Evolutionary conservation across 2,113 vertebrate genomes (phyloP), one percentile per base, ranked within the genome.

Genomic region (Pimephales promelas): DNA sequence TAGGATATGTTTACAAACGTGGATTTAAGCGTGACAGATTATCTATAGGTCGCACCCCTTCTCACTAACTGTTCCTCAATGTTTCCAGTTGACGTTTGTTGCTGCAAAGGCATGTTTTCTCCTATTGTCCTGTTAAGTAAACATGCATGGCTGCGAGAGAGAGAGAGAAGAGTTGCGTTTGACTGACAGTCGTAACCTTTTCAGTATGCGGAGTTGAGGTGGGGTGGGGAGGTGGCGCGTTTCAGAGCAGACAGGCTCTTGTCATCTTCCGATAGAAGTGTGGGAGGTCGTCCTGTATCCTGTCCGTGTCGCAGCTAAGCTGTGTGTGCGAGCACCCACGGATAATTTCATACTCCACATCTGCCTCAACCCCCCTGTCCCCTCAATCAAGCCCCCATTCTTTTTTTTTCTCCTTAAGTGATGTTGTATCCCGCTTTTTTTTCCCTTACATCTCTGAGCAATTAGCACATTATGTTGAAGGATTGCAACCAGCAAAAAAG

Each of bases 171-270:
- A 74, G 31, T 80, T 88, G 82, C 80, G 87, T 87, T 81, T 93
- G 93, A 93, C 84, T 93, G 93, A 92, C 94, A 94, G 93, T 88
- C 88, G 81, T 93, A 92, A 94, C 94, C 93, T 94, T 94, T 94
- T 94, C 91, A 94, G 91, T 93, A 94, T 94, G 92, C 93, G 88
- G 88, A 92, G 91, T 92, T 54, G 79, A 70, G 79, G 77, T 45
- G 57, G 77, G 91, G 93, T 90, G 92, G 92, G 90, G 90, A 86
- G 88, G 92, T 91, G 90, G 89, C 85, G 89, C 91, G 90, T 93
- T 92, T 92, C 90, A 88, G 91, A 81, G 91, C 92, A 92, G 91
- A 94, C 90, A 85, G 90, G 87, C 90, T 82, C 92, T 91, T 94
- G 94, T 94, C 94, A 93, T 92, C 91, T 91, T 82, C 88, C 87